A percentile compares a stretch with the other conserved stretches of the same genome.
Evolutionary conservation across 1,140 invertebrate genomes (phyloP).

Genomic region (Parasteatoda tepidariorum): DNA sequence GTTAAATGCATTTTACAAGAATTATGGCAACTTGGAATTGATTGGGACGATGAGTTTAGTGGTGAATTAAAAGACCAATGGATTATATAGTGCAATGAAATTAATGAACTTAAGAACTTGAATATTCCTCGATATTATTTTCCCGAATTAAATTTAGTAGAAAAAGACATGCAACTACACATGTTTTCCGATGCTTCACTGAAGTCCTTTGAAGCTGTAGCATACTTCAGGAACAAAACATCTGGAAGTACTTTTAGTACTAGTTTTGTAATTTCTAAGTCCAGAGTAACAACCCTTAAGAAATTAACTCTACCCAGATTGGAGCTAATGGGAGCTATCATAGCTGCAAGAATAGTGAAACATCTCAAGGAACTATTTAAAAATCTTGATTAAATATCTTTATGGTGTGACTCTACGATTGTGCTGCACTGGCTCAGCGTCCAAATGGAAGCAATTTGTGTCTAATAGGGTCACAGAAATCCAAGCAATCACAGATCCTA

Average conservation of each 20-base stretch:
- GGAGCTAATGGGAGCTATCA: conserved; percentile 19
- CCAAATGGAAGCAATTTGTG: conserved; percentile 9
- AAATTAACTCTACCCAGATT: not conserved
- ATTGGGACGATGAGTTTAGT: conserved; percentile 5
- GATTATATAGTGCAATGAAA: not conserved
- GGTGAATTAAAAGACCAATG: conserved; percentile 8
- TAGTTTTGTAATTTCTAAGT: conserved; percentile 9
- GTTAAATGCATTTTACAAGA: conserved; percentile 18
- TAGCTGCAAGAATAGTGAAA: conserved; percentile 23
- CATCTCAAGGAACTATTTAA: not conserved
- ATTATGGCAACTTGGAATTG: conserved; percentile 4
- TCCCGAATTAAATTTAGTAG: not conserved
- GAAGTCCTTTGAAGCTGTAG: conserved; percentile 14
- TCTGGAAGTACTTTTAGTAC: not conserved
- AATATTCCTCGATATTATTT: conserved; percentile 16
- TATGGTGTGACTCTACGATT: conserved; percentile 23
- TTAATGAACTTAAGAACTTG: conserved; percentile 21
- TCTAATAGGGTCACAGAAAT: conserved; percentile 7
- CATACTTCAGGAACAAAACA: not conserved
- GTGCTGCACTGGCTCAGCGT: conserved; percentile 24
- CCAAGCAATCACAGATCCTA: not conserved
- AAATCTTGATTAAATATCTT: not conserved
- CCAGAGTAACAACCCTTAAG: conserved; percentile 4
- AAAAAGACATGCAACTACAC: not conserved
- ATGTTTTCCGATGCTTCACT: not conserved